A percentile compares a stretch with the other conserved stretches of the same genome.
phyloP scores from a whole-genome alignment of 2,113 vertebrate species.

The Macquaria australasica region DNA sequence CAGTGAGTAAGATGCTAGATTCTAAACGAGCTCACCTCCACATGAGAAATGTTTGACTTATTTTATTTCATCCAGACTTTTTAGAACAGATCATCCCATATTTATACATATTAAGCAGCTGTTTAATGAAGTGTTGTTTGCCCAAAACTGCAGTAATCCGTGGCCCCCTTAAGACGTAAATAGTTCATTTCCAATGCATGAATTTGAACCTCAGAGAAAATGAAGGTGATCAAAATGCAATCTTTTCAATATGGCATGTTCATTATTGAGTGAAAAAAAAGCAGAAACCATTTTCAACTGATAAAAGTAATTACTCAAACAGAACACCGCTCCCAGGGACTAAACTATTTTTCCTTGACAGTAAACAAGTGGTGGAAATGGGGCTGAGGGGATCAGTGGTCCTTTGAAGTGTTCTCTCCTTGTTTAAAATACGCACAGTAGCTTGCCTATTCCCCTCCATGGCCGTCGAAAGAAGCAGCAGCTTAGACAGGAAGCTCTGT shows the following conservation, averaged over 20 bases:
- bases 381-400: conserved; percentile 61
- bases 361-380: conserved; percentile 73
- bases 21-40: conserved; percentile 12
- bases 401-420: conserved; percentile 72
- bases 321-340: conserved; percentile 47
- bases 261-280: conserved; percentile 49
- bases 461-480: conserved; percentile 28
- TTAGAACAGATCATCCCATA: conserved; percentile 5
- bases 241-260: conserved; percentile 44
- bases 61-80: conserved; percentile 19
- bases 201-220: conserved; percentile 44
- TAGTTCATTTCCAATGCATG: conserved; percentile 40
- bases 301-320: conserved; percentile 62
- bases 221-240: conserved; percentile 59
- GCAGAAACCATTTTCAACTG: conserved; percentile 42
- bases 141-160: conserved; percentile 20
- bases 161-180: conserved; percentile 21
- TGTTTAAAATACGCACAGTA: conserved; percentile 73
- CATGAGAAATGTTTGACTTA: conserved; percentile 1
- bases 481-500: conserved; percentile 71
- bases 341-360: conserved; percentile 66
- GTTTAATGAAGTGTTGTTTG: conserved; percentile 43
- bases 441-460: conserved; percentile 61
- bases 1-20: not conserved
- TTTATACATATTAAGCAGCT: conserved; percentile 29